phyloP scores from a whole-genome alignment of 30 jellyfish, hydroid and myxozoan genomes.

The Aurelia coerulea region DNA sequence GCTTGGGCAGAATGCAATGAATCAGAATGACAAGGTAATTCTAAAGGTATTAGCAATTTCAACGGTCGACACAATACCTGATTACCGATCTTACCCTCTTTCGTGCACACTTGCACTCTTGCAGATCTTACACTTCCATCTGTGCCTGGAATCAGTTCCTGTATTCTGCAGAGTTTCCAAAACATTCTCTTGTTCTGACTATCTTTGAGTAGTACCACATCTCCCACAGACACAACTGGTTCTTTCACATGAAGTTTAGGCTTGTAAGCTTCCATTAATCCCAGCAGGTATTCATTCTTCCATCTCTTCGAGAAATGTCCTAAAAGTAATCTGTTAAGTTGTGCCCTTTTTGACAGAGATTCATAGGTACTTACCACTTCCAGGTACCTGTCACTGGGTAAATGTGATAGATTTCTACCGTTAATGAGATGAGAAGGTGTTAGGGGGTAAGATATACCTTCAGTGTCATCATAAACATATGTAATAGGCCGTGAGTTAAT shows the following conservation, averaged over 20 bases:
- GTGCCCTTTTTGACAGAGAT: constrained; percentile 54
- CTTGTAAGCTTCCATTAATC: constrained; percentile 67
- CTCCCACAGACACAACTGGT: constrained; percentile 72
- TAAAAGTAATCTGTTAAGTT: constrained; percentile 32
- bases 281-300: constrained; percentile 57
- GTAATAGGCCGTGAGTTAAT: constrained; percentile 45
- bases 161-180: constrained; percentile 61
- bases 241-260: constrained; percentile 33
- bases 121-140: constrained; percentile 68
- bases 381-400: constrained; percentile 52
- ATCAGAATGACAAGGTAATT: too few relatives aligned
- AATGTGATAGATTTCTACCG: constrained; percentile 65
- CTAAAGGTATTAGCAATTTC: too few relatives aligned
- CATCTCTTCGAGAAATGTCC: constrained; percentile 61
- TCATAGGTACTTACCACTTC: constrained; percentile 63
- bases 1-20: too few relatives aligned
- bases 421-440: constrained; percentile 63
- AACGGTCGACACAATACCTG: too few relatives aligned
- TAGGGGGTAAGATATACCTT: constrained; percentile 60
- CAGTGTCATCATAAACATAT: constrained; percentile 25
- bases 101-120: constrained; percentile 24
- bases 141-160: constrained; percentile 49
- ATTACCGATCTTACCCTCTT: too few relatives aligned
- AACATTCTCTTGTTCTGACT: constrained; percentile 57
- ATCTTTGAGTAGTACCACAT: constrained; percentile 63